phyloP scores from a whole-genome alignment of 2,113 vertebrate genomes.

The Platysteira castanea region DNA sequence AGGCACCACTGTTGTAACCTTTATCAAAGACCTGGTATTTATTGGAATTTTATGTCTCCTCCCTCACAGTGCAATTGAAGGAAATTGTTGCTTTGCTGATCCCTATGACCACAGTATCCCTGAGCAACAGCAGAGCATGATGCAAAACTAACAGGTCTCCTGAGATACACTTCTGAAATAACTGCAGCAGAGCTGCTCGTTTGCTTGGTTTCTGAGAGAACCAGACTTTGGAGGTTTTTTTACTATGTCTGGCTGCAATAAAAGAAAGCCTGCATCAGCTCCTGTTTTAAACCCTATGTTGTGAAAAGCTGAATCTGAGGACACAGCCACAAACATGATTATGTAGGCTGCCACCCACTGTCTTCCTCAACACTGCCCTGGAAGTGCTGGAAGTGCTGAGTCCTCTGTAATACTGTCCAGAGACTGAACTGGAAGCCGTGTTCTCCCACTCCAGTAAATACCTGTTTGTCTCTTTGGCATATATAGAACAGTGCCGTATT shows the following conservation, averaged over 20 bases:
- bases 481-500: neutral
- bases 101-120: neutral
- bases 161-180: neutral
- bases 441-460: neutral
- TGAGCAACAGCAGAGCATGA: neutral
- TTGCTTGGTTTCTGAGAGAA: neutral
- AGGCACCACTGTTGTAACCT: neutral
- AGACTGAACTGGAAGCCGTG: neutral
- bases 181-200: neutral
- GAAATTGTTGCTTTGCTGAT: neutral
- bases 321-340: neutral
- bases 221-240: neutral
- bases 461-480: neutral
- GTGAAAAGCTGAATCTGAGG: neutral
- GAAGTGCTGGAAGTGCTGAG: neutral
- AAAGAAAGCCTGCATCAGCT: neutral
- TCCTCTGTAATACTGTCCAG: neutral
- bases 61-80: neutral
- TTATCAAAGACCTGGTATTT: neutral
- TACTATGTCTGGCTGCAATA: neutral
- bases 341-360: neutral
- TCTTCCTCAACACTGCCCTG: neutral
- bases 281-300: neutral
- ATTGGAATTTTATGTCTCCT: neutral
- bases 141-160: neutral